Percentiles rank a stretch among this genome's conserved stretches.
Evolutionary conservation across 2,888 invertebrate genomes (phyloP).

Genomic region (Tachina fera): DNA sequence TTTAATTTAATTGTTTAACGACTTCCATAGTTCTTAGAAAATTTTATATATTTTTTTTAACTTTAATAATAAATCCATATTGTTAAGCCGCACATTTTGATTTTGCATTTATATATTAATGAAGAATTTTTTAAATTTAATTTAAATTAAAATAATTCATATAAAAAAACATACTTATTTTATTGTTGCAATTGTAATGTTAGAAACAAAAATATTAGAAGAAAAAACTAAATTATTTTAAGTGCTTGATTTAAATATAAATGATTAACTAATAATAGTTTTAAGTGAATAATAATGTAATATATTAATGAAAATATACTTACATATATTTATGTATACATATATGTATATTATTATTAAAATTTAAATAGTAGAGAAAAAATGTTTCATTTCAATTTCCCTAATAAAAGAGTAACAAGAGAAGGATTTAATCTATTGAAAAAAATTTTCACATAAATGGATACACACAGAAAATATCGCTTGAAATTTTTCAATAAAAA

Average conservation of each 20-base stretch:
- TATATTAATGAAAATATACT: constrained; percentile 47
- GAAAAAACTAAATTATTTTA: constrained; percentile 33
- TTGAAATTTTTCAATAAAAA: too few relatives aligned
- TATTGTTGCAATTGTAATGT: constrained; percentile 66
- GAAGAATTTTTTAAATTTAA: constrained; percentile 45
- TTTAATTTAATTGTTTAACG: constrained; percentile 53
- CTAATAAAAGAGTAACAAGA: too few relatives aligned
- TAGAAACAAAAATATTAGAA: constrained; percentile 34
- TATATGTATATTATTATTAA: not conserved
- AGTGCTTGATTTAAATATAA: constrained; percentile 33
- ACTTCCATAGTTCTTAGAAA: constrained; percentile 58
- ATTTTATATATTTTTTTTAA: constrained; percentile 14
- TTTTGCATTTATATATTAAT: constrained; percentile 65
- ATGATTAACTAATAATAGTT: constrained; percentile 37
- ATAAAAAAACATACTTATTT: constrained; percentile 24
- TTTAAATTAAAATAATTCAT: constrained; percentile 52
- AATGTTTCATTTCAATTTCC: not conserved
- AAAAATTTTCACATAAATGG: not conserved
- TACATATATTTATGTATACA: not conserved
- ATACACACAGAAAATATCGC: not conserved
- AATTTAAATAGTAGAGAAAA: constrained; percentile 9
- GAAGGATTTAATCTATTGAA: too few relatives aligned
- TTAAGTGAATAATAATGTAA: constrained; percentile 46
- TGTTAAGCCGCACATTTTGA: constrained; percentile 66
- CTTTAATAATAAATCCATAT: constrained; percentile 18